Evolutionary conservation across 2,797 vertebrate species (phyloP), one percentile per base, ranked within the genome.

Genomic region (Bucorvus abyssinicus): DNA sequence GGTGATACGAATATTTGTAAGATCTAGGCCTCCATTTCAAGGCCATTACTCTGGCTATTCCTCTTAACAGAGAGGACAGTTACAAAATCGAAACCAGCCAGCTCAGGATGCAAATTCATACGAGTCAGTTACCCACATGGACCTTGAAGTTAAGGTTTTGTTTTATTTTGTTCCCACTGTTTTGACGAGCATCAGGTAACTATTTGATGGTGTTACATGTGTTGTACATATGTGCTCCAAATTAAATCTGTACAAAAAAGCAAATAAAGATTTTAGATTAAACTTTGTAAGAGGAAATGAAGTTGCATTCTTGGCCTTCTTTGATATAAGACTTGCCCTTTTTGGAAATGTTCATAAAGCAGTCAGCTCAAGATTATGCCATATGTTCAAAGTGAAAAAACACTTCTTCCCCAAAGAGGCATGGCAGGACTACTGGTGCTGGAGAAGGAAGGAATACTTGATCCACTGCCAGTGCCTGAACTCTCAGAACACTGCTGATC

Each of bases 251-350:
- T 79, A 84, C 49, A 50, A 70, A 60, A 71, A 50, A 36, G 5
- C 12, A 79, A 69, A 9, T 27, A 8, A 12, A 16, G 44, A 53
- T 50, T 90, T 87, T 30, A 78, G 49, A 81, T 50, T 84, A 59
- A 74, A 77, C 16, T 20, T 81, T 23, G 27, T 40, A 88, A 80
- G n/a, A 94, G 94, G 90, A 96, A 96, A 96, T 96, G 73, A 94
- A 95, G 76, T 52, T 79, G 83, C 84, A 79, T 96, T 95, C 82
- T 84, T 94, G 85, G 30, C 47, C 63, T 67, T 40, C 68, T 60
- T 85, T 6, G 0, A 18, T 49, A 5, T 8, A 82, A 89, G n/a
- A 17, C 22, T 42, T 50, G 32, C 63, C n/a, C 40, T 85, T 65
- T 70, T 76, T 81, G 57, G 15, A 89, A 84, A 56, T 24, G 20